Evolutionary conservation across 2,888 invertebrate genomes (phyloP).

Genomic region (Athripsodes cinereus): DNA sequence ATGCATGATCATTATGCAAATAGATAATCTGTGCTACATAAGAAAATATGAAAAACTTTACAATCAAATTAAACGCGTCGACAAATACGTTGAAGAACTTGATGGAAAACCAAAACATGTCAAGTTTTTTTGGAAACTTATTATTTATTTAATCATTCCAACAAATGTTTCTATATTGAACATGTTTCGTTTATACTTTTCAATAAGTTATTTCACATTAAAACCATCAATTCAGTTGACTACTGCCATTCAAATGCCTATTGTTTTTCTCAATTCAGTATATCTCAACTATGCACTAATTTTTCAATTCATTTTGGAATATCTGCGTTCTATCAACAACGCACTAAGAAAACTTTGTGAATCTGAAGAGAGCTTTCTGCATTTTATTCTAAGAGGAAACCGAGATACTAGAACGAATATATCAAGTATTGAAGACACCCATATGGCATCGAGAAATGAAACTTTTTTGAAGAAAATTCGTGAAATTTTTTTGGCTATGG

Average conservation of each 20-base stretch:
- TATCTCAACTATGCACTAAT: not conserved
- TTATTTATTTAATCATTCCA: not conserved
- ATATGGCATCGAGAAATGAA: no score
- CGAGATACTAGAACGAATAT: no score
- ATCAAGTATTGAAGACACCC: no score
- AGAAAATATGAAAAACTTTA: not conserved
- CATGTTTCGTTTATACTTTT: no score
- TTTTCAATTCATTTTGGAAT: not conserved
- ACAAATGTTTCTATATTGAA: not conserved
- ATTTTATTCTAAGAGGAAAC: no score
- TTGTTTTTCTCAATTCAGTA: not conserved
- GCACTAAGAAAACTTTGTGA: no score
- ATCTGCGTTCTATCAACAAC: not conserved
- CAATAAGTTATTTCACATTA: no score
- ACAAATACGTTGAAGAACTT: not conserved
- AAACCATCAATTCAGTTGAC: not conserved
- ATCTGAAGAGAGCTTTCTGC: no score
- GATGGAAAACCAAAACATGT: not conserved
- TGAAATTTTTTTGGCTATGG: not conserved
- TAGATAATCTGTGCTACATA: not conserved
- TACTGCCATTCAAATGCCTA: not conserved
- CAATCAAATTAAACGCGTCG: not conserved
- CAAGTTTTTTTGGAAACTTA: not conserved
- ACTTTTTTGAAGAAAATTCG: not conserved
- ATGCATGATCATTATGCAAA: no score